A percentile compares a stretch with the other conserved stretches of the same genome.
Conservation (phyloP, 2,888 invertebrate genomes). For the Mechanitis messenoides region DNA sequence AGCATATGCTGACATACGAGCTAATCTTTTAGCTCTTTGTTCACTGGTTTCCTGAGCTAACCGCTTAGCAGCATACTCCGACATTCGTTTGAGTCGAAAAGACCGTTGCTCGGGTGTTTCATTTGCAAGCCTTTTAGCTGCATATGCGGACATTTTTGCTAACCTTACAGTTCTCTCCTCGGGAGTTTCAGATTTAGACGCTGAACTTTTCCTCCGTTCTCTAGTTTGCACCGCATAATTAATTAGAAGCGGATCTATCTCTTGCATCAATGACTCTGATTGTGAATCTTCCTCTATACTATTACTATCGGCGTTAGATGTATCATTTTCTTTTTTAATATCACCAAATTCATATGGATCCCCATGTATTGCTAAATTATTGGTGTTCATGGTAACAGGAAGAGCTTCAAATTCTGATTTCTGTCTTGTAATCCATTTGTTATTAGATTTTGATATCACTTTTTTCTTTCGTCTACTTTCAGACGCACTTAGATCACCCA, state of each 20-base stretch:
- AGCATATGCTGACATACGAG: conserved; percentile 68
- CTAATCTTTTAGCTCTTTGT: conserved; percentile 57
- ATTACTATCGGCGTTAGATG: conserved; percentile 26
- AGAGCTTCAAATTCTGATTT: conserved; percentile 41
- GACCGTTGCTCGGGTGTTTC: conserved; percentile 64
- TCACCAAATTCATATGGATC: conserved; percentile 32
- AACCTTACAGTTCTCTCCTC: conserved; percentile 55
- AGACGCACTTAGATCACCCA: conserved; percentile 61
- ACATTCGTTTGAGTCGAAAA: conserved; percentile 60
- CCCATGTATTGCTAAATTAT: conserved; percentile 40
- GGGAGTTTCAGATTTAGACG: conserved; percentile 46
- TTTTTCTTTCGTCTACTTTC: conserved; percentile 69
- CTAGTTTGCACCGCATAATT: conserved; percentile 28
- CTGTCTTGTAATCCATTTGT: conserved; percentile 58
- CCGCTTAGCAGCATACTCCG: conserved; percentile 63
- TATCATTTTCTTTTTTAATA: conserved; percentile 42
- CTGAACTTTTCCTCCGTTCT: conserved; percentile 40
- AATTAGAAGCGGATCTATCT: conserved; percentile 42
- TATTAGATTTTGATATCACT: conserved; percentile 61
- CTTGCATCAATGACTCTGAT: conserved; percentile 30
- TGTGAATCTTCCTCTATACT: conserved; percentile 23
- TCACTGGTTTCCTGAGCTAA: conserved; percentile 58
- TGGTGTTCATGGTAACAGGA: conserved; percentile 35
- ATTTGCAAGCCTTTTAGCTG: conserved; percentile 64
- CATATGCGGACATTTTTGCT: conserved; percentile 68